Percentiles rank a stretch among this genome's conserved stretches.
phyloP scores from a whole-genome alignment of 2,797 vertebrate species.

The Hippocampus kuda region DNA sequence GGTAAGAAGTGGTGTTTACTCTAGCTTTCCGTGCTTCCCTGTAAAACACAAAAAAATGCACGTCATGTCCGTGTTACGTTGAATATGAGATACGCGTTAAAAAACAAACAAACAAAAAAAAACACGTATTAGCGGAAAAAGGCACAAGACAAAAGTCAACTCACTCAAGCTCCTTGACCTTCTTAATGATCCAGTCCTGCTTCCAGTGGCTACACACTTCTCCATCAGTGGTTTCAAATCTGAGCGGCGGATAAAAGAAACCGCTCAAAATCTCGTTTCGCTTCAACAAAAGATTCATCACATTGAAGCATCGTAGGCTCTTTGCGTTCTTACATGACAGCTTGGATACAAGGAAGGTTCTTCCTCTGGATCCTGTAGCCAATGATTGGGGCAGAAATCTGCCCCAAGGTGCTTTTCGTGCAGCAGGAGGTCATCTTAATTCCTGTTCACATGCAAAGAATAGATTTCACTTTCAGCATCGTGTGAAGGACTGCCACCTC shows the following conservation, averaged over 20 bases:
- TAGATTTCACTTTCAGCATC: not conserved
- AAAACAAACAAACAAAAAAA: not conserved
- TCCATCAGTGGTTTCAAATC: slow-evolving; percentile 57
- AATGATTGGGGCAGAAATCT: slow-evolving; percentile 45
- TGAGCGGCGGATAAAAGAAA: slow-evolving; percentile 8
- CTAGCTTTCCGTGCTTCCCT: not conserved
- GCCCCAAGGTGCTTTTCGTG: slow-evolving; percentile 25
- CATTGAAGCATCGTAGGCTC: not conserved
- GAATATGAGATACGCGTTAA: not conserved
- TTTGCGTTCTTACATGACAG: slow-evolving; percentile 54
- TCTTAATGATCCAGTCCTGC: slow-evolving; percentile 52
- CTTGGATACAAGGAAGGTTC: slow-evolving; percentile 52
- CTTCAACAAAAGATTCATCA: too few relatives aligned
- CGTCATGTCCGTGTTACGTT: not conserved
- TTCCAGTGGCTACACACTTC: slow-evolving; percentile 57
- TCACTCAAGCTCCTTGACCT: slow-evolving; percentile 39
- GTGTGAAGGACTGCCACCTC: not conserved
- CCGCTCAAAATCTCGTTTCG: not conserved
- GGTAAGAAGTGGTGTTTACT: not conserved
- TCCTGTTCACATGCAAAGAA: not conserved
- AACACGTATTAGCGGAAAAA: not conserved
- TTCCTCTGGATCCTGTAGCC: slow-evolving; percentile 55
- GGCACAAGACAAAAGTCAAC: not conserved
- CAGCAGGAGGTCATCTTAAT: slow-evolving; percentile 16
- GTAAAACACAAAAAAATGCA: not conserved